phyloP scores from a whole-genome alignment of 23 tunicate genomes.

The Aplidium turbinatum region DNA sequence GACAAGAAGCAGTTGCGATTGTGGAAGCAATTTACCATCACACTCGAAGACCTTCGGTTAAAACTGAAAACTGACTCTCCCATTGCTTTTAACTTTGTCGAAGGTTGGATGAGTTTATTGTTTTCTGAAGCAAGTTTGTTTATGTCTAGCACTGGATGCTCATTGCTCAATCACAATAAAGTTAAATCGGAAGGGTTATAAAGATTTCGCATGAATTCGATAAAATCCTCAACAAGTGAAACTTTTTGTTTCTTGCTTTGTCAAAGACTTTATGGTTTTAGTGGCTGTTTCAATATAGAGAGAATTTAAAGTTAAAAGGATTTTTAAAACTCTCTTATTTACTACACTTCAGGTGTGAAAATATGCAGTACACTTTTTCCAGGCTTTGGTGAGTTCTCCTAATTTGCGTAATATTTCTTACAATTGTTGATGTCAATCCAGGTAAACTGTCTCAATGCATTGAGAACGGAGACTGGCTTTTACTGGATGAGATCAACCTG shows the following conservation, averaged over 20 bases:
- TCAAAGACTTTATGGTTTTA: not conserved
- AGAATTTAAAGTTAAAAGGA: not conserved
- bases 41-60: conserved; percentile 37
- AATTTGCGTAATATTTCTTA: too few relatives aligned
- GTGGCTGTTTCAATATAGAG: not conserved
- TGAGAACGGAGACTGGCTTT: conserved; percentile 85
- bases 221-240: too few relatives aligned
- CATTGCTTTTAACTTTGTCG: conserved; percentile 88
- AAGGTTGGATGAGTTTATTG: too few relatives aligned
- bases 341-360: too few relatives aligned
- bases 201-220: too few relatives aligned
- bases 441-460: conserved; percentile 67
- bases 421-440: not conserved
- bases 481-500: conserved; percentile 94
- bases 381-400: not conserved
- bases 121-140: too few relatives aligned
- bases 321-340: not conserved
- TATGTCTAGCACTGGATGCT: too few relatives aligned
- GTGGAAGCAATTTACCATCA: conserved; percentile 44
- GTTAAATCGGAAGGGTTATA: too few relatives aligned
- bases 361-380: too few relatives aligned
- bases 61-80: conserved; percentile 69
- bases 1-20: not conserved
- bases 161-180: too few relatives aligned
- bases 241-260: too few relatives aligned